Conservation (phyloP, 2,888 invertebrate genomes). For the Griposia aprilina region DNA sequence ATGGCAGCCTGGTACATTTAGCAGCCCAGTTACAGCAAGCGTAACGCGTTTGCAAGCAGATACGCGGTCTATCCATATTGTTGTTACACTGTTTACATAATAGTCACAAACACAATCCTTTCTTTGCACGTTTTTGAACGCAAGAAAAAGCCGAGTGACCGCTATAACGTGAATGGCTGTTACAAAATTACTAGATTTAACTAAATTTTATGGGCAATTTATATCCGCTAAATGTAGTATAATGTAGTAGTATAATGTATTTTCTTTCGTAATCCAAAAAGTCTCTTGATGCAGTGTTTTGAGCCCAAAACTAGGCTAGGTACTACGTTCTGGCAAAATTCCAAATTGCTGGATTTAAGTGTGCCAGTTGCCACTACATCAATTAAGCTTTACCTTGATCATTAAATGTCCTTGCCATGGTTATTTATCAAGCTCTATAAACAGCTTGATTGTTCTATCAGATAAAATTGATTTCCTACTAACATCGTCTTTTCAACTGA, state of each 20-base stretch:
- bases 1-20: constrained; percentile 41
- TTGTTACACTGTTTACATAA: constrained; percentile 66
- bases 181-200: no score
- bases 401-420: background rate
- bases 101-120: constrained; percentile 14
- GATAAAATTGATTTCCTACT: background rate
- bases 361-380: background rate
- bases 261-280: background rate
- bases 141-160: background rate
- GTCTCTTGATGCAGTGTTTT: background rate
- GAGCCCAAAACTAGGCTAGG: constrained; percentile 1
- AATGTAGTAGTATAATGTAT: no score
- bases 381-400: constrained; percentile 10
- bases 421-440: background rate
- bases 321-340: constrained; percentile 1
- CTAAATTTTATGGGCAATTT: no score
- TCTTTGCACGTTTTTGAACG: no score
- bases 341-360: constrained; percentile 9
- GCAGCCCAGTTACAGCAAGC: constrained; percentile 31
- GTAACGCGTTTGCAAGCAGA: constrained; percentile 37
- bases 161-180: no score
- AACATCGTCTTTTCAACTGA: no score
- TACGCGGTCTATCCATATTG: constrained; percentile 46
- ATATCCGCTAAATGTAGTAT: no score
- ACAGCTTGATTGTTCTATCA: background rate